Conservation (phyloP, 53 echinoderm and acorn worm species). For the Antedon mediterranea region DNA sequence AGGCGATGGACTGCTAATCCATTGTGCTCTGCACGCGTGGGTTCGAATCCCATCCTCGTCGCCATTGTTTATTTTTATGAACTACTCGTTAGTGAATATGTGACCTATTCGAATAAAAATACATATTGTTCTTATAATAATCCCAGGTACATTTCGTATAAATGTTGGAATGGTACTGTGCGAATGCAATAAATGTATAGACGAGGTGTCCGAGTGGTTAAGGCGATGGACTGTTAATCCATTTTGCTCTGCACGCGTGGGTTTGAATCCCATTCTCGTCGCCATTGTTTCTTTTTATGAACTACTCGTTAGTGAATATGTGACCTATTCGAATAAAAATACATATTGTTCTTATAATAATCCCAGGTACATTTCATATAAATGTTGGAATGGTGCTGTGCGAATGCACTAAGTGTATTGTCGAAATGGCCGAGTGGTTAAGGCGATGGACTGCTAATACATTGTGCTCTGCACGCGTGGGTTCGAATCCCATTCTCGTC, state of each 20-base stretch:
- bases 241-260: conserved; percentile 84
- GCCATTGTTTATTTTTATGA: conserved; percentile 3
- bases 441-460: conserved; percentile 99
- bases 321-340: no score
- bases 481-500: conserved; percentile 99
- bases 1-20: conserved; percentile 99
- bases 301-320: no score
- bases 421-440: conserved; percentile 99
- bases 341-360: no score
- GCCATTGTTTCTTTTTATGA: no score
- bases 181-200: no score
- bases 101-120: no score
- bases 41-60: conserved; percentile 99
- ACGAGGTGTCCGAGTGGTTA: conserved; percentile 93
- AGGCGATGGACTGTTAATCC: conserved; percentile 86
- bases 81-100: conserved; percentile 1
- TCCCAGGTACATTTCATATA: no score
- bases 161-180: no score
- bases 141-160: no score
- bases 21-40: conserved; percentile 99
- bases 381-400: no score
- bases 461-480: conserved; percentile 99
- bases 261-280: conserved; percentile 88
- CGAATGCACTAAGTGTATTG: no score
- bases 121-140: no score